Evolutionary conservation across 2,797 vertebrate species (phyloP).

Genomic region (Poecilia gillii): DNA sequence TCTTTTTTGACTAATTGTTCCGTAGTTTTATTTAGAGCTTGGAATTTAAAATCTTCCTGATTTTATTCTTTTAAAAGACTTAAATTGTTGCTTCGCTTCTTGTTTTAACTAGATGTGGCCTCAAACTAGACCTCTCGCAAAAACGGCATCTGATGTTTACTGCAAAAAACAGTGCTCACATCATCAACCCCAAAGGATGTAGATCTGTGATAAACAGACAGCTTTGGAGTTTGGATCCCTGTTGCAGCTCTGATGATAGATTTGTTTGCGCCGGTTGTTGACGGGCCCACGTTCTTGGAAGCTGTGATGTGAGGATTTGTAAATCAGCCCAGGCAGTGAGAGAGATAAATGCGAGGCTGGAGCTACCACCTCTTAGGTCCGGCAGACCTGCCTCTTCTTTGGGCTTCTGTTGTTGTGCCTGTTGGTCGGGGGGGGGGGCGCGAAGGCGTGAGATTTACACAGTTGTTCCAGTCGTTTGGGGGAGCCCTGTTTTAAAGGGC

Average conservation of each 20-base stretch:
- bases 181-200: not conserved
- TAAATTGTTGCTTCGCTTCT: not conserved
- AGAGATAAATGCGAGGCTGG: conserved; percentile 49
- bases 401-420: conserved; percentile 31
- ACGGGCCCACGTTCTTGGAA: conserved; percentile 31
- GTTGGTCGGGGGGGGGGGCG: conserved; percentile 17
- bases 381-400: conserved; percentile 40
- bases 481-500: conserved; percentile 67
- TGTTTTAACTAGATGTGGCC: not conserved
- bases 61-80: not conserved
- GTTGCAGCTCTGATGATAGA: conserved; percentile 25
- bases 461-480: conserved; percentile 63
- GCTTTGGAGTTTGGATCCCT: conserved; percentile 4
- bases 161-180: not conserved
- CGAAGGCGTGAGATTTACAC: conserved; percentile 72
- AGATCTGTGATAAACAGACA: conserved; percentile 25
- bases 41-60: not conserved
- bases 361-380: conserved; percentile 47
- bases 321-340: conserved; percentile 44
- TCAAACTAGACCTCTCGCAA: not conserved
- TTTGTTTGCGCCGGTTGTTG: conserved; percentile 31
- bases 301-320: conserved; percentile 31
- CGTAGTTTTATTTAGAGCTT: not conserved
- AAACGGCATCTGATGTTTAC: not conserved
- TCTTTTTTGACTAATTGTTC: not conserved